phyloP scores from a whole-genome alignment of 2,113 vertebrate species.

The Coracopsis vasa region DNA sequence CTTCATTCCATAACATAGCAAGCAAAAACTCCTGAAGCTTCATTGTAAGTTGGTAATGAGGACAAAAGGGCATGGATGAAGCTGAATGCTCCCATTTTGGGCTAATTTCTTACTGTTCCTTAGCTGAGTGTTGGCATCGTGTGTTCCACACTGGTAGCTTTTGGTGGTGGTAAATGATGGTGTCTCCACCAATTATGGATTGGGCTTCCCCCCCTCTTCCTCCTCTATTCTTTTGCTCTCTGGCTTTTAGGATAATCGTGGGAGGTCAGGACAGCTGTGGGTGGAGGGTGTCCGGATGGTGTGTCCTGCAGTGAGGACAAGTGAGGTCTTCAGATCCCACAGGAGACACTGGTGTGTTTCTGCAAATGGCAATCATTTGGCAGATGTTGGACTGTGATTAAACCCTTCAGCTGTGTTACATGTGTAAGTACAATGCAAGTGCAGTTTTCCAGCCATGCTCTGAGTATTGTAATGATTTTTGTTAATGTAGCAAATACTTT shows the following conservation, averaged over 20 bases:
- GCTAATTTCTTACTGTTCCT: neutral
- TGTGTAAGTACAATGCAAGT: neutral
- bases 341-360: neutral
- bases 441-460: neutral
- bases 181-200: neutral
- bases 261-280: neutral
- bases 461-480: neutral
- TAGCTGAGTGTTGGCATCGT: neutral
- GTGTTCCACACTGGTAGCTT: neutral
- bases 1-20: neutral
- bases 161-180: neutral
- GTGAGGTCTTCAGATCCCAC: neutral
- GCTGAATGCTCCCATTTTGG: neutral
- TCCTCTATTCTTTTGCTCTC: neutral
- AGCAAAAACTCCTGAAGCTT: neutral
- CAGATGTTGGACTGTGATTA: neutral
- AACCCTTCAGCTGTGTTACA: neutral
- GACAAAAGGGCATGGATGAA: neutral
- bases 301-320: neutral
- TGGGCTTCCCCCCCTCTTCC: fast-evolving
- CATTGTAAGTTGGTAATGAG: neutral
- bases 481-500: neutral
- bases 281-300: neutral
- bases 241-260: neutral
- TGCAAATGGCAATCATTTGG: neutral